phyloP scores from a whole-genome alignment of 2,888 invertebrate genomes.

The Bellardia bayeri region DNA sequence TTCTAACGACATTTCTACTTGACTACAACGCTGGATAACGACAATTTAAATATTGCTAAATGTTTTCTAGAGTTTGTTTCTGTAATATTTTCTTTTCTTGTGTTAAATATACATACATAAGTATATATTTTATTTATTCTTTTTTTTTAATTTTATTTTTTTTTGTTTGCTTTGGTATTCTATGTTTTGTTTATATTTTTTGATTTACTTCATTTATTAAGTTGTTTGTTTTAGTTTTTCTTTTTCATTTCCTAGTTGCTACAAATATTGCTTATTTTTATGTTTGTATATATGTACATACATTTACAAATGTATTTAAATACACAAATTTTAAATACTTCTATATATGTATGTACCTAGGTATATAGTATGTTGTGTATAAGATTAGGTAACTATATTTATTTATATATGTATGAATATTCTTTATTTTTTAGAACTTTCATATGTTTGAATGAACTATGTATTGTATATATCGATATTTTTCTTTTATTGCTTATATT shows the following conservation, averaged over 20 bases:
- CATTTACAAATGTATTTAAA: constrained; percentile 33
- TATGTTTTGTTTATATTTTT: constrained; percentile 7
- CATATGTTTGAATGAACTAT: constrained; percentile 26
- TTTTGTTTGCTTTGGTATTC: not conserved
- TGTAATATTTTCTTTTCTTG: constrained; percentile 11
- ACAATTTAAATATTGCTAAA: constrained; percentile 75
- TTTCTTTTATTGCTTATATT: constrained; percentile 79
- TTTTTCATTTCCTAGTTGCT: constrained; percentile 65
- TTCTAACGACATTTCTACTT: constrained; percentile 74
- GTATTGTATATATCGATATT: constrained; percentile 71
- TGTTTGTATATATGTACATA: constrained; percentile 34
- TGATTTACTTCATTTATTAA: constrained; percentile 58
- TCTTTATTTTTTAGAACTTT: constrained; percentile 22
- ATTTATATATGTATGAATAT: constrained; percentile 22
- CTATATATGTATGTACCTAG: constrained; percentile 30
- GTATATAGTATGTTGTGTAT: constrained; percentile 21
- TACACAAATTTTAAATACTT: constrained; percentile 38
- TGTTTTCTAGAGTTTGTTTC: constrained; percentile 66
- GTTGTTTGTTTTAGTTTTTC: constrained; percentile 58
- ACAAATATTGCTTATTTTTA: constrained; percentile 69
- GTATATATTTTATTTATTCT: constrained; percentile 73
- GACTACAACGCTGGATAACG: constrained; percentile 73
- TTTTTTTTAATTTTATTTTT: constrained; percentile 61
- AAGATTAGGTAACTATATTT: constrained; percentile 46
- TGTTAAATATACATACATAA: constrained; percentile 14